Conservation (phyloP, 2,888 invertebrate genomes). For the Drosophila differens region DNA sequence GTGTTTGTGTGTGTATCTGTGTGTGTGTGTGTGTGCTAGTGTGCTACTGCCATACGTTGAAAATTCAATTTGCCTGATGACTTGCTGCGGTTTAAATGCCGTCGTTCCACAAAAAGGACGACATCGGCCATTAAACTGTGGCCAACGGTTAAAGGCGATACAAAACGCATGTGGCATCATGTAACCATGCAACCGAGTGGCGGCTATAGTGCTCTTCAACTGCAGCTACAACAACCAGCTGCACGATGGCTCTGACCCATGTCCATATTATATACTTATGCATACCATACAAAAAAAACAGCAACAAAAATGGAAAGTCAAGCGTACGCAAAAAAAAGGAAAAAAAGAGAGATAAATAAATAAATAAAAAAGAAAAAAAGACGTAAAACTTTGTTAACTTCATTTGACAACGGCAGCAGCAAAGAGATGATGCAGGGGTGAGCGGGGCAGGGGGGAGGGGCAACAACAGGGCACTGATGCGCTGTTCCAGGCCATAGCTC, state of each 20-base stretch:
- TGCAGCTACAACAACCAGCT: conserved; percentile 4
- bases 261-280: conserved; percentile 67
- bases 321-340: conserved; percentile 22
- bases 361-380: conserved; percentile 47
- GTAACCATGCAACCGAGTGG: conserved; percentile 9
- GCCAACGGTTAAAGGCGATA: conserved; percentile 63
- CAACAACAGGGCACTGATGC: conserved; percentile 11
- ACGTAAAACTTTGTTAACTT: conserved; percentile 77
- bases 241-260: conserved; percentile 47
- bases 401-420: conserved; percentile 66
- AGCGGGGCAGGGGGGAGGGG: background rate
- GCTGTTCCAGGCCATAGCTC: conserved; percentile 56
- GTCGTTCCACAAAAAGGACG: conserved; percentile 67
- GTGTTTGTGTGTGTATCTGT: conserved; percentile 30
- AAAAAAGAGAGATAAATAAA: conserved; percentile 36
- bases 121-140: conserved; percentile 75
- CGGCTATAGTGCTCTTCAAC: conserved; percentile 8
- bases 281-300: conserved; percentile 52
- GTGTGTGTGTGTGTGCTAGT: conserved; percentile 32
- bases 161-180: conserved; percentile 47
- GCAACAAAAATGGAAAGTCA: conserved; percentile 24
- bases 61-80: conserved; percentile 84
- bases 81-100: conserved; percentile 79
- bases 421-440: conserved; percentile 14
- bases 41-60: conserved; percentile 78